Evolutionary conservation across 2,888 invertebrate genomes (phyloP).

Genomic region (Meandrusa payeni): DNA sequence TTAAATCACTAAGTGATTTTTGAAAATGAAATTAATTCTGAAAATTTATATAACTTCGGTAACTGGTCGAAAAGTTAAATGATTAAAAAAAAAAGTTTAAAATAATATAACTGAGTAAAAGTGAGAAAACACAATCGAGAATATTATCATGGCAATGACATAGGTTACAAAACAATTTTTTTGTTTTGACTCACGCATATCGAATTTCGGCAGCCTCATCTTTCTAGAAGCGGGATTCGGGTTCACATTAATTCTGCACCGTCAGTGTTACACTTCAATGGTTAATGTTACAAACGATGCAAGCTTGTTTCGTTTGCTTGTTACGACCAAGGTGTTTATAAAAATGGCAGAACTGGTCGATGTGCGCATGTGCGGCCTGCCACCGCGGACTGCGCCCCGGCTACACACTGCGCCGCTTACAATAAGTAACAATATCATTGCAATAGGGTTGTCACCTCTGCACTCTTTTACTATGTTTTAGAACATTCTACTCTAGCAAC

Average conservation of each 20-base stretch:
- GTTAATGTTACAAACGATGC: slow-evolving; percentile 29
- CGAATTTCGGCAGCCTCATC: slow-evolving; percentile 66
- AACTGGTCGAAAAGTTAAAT: too few species aligned
- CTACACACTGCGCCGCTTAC: slow-evolving; percentile 32
- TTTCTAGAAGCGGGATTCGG: slow-evolving; percentile 34
- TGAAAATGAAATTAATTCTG: too few species aligned
- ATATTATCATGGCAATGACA: slow-evolving; percentile 1
- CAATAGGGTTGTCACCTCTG: slow-evolving; percentile 19
- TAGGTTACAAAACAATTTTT: slow-evolving; percentile 27
- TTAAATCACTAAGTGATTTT: too few species aligned
- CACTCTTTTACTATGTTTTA: too few species aligned
- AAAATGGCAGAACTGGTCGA: slow-evolving; percentile 38
- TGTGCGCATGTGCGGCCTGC: slow-evolving; percentile 56
- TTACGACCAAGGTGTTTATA: slow-evolving; percentile 42
- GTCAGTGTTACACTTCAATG: slow-evolving; percentile 38
- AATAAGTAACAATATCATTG: slow-evolving; percentile 27
- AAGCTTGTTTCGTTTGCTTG: slow-evolving; percentile 43
- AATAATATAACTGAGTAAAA: too few species aligned
- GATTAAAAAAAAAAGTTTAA: too few species aligned
- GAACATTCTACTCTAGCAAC: too few species aligned
- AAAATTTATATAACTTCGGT: too few species aligned
- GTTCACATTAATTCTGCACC: slow-evolving; percentile 35
- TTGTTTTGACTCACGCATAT: slow-evolving; percentile 51
- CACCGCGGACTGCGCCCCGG: slow-evolving; percentile 43
- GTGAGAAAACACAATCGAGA: too few species aligned